phyloP scores from a whole-genome alignment of 1,140 invertebrate species.

The Drosophila fuyamai region DNA sequence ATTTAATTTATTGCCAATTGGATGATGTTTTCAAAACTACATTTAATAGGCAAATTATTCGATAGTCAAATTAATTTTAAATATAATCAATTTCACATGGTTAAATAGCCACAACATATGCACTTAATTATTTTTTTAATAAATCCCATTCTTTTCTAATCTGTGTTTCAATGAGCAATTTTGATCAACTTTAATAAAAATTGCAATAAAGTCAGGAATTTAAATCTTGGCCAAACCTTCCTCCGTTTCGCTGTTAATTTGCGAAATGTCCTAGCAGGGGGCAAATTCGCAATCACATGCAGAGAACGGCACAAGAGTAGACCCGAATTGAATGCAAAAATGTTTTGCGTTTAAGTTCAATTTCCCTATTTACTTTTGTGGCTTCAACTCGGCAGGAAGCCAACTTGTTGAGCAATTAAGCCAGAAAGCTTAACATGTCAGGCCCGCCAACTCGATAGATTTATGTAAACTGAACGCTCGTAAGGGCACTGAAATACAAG shows the following conservation, averaged over 20 bases:
- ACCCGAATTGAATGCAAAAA: constrained; percentile 51
- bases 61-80: too few species aligned
- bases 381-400: constrained; percentile 47
- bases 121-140: too few species aligned
- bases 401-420: constrained; percentile 82
- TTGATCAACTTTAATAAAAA: too few species aligned
- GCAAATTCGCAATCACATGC: constrained; percentile 10
- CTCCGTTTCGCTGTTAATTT: constrained; percentile 10
- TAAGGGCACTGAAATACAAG: constrained; percentile 24
- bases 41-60: too few species aligned
- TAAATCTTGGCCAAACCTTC: constrained; percentile 9
- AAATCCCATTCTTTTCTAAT: too few species aligned
- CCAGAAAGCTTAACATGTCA: constrained; percentile 41
- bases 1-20: too few species aligned
- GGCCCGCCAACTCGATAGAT: constrained; percentile 55
- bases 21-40: too few species aligned
- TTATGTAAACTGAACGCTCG: constrained; percentile 50
- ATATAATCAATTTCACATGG: too few species aligned
- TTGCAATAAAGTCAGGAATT: not conserved
- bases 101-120: too few species aligned
- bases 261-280: constrained; percentile 39
- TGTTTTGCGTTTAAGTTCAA: constrained; percentile 12
- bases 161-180: too few species aligned
- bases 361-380: constrained; percentile 20
- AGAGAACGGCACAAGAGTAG: not conserved